Conservation (phyloP, 2,888 invertebrate species). For the Leptopilina syphax region DNA sequence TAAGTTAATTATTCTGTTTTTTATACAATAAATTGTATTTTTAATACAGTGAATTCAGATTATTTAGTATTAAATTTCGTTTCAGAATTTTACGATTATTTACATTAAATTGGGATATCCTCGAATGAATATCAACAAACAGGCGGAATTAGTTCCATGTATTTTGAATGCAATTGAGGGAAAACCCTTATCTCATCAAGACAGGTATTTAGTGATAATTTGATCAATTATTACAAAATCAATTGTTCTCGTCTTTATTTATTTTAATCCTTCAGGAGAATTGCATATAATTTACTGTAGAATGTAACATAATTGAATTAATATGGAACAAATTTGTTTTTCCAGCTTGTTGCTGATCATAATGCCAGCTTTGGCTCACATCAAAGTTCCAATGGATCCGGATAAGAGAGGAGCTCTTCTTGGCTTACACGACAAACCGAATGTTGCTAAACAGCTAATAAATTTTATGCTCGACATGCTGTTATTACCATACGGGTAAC, state of each 20-base stretch:
- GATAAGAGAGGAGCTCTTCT: slow-evolving; percentile 82
- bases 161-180: slow-evolving; percentile 88
- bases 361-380: slow-evolving; percentile 87
- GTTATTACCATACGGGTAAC: slow-evolving; percentile 89
- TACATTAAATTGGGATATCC: slow-evolving; percentile 96
- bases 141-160: slow-evolving; percentile 85
- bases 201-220: slow-evolving; percentile 80
- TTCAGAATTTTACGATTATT: slow-evolving; percentile 94
- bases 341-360: slow-evolving; percentile 87
- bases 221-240: not conserved
- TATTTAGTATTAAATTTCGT: slow-evolving; percentile 35
- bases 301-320: too few species aligned
- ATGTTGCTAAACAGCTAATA: slow-evolving; percentile 83
- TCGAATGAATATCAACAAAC: slow-evolving; percentile 85
- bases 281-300: too few species aligned
- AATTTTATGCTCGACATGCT: slow-evolving; percentile 90
- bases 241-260: too few species aligned
- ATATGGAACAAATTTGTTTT: slow-evolving; percentile 47
- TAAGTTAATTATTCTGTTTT: slow-evolving; percentile 76
- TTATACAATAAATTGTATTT: too few species aligned
- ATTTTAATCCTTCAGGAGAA: too few species aligned
- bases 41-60: not conserved
- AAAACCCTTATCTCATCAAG: slow-evolving; percentile 90
- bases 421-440: slow-evolving; percentile 86
- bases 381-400: slow-evolving; percentile 83